phyloP scores from a whole-genome alignment of 2,888 invertebrate genomes.

The Agrotis clavis region DNA sequence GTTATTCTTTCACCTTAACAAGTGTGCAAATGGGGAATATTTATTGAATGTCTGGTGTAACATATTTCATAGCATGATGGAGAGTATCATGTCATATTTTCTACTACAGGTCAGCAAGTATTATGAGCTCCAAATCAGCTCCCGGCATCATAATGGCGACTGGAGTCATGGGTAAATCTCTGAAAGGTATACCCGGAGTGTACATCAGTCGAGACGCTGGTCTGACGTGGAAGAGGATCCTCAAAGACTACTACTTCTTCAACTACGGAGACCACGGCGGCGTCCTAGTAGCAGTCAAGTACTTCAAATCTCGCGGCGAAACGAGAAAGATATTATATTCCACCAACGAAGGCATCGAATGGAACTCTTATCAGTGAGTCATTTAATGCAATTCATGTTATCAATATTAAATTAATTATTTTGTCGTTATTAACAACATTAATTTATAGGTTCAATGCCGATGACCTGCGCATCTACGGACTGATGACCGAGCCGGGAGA shows the following conservation, averaged over 20 bases:
- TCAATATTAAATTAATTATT: constrained; percentile 48
- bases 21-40: constrained; percentile 12
- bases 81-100: constrained; percentile 37
- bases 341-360: constrained; percentile 96
- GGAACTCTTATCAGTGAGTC: constrained; percentile 92
- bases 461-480: constrained; percentile 96
- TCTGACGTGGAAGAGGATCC: constrained; percentile 93
- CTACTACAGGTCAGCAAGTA: constrained; percentile 92
- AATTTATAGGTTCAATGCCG: constrained; percentile 92
- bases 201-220: constrained; percentile 74
- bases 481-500: constrained; percentile 98
- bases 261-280: constrained; percentile 98
- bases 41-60: constrained; percentile 29
- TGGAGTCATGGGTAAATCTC: constrained; percentile 94
- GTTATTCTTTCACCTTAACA: constrained; percentile 20
- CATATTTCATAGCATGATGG: constrained; percentile 10
- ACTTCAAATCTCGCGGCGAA: constrained; percentile 94
- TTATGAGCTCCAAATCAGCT: constrained; percentile 96
- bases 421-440: constrained; percentile 49
- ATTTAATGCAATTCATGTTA: constrained; percentile 50
- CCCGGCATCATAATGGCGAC: constrained; percentile 97
- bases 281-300: constrained; percentile 95
- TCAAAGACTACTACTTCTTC: constrained; percentile 96
- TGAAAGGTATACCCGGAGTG: constrained; percentile 95
- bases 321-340: constrained; percentile 96